phyloP scores from a whole-genome alignment of 2,888 invertebrate genomes.

The Zygaena filipendulae region DNA sequence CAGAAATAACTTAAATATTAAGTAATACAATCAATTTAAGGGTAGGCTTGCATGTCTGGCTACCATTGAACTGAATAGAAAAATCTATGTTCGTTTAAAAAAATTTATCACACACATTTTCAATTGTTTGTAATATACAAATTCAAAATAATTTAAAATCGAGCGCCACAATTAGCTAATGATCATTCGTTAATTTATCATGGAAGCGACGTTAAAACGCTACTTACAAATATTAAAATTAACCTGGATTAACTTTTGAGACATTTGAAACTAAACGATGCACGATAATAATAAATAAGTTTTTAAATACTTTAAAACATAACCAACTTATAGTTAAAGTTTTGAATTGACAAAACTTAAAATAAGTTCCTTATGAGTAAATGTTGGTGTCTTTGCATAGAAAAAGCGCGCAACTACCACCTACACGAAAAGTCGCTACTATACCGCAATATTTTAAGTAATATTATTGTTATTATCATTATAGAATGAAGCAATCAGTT shows the following conservation, averaged over 20 bases:
- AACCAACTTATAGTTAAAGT: constrained; percentile 69
- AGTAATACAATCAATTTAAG: too few relatives aligned
- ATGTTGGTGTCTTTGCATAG: constrained; percentile 26
- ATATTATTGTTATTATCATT: constrained; percentile 18
- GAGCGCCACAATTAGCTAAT: too few relatives aligned
- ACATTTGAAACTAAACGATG: constrained; percentile 38
- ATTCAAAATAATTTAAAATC: constrained; percentile 27
- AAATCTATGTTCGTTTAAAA: constrained; percentile 36
- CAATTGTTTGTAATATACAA: too few relatives aligned
- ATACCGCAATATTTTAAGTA: constrained; percentile 24
- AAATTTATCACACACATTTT: constrained; percentile 58
- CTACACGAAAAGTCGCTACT: too few relatives aligned
- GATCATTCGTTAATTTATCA: too few relatives aligned
- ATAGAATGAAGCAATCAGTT: constrained; percentile 20
- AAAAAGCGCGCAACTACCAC: constrained; percentile 30
- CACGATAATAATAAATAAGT: constrained; percentile 55
- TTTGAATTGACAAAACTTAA: constrained; percentile 66
- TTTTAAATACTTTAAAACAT: constrained; percentile 44
- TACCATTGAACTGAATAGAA: constrained; percentile 49
- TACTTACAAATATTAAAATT: too few relatives aligned
- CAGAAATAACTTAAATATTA: too few relatives aligned
- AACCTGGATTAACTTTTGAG: constrained; percentile 40
- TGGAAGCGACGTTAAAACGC: too few relatives aligned
- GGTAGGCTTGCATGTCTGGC: too few relatives aligned
- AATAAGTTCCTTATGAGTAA: constrained; percentile 59